Base-by-base conservation (phyloP, 2,797 vertebrate species). In the Mormyrops attenuatus region DNA sequence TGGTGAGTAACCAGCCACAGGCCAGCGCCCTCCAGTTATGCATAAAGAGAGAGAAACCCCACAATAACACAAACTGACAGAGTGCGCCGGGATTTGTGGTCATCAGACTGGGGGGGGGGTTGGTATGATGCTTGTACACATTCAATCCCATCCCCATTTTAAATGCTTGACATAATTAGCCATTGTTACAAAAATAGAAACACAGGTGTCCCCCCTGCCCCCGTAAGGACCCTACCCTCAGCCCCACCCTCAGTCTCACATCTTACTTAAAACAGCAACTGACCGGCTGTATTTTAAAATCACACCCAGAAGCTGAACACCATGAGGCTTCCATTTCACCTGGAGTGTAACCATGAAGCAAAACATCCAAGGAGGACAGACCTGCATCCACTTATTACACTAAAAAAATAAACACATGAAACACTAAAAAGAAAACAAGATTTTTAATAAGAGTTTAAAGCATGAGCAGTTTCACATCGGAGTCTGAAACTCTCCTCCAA, bases 1-100 rank as follows among this genome's bases (percentile, higher is more conserved):
- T 96, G 96, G 96, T 95, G 90, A 92, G 93, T 92, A 90, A 95
- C 95, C 95, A 96, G 94, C 94, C 91, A 30, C 95, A 95, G 95
- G 94, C 94, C 93, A 92, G 94, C 94, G 94, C 57, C 92, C 41
- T 20, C 73, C 92, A 92, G 88, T 92, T 90, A 73, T 89, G 90
- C 26, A 88, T 69, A 86, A 60, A 49, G 55, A 89, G 52, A 69
- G 57, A 9, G 47, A n/a, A 47, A 49, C 38, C 57, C 7, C 63
- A 87, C 52, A 77, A 87, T 30, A 77, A 60, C 20, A 47, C 11
- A 11, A 60, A 88, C 15, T n/a, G 0, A 89, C 91, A 44, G 91
- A 89, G 44, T 2, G 88, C 90, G 63, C 20, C 55, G 44, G 47
- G 41, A 57, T 88, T 2, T 0, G 73, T 49, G 89, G 85, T n/a